These are phyloP conservation scores for Turritopsis dohrnii DNA, from an alignment of 30 jellyfish, hydroid and myxozoan genomes.

Conservation along the genomic window DNA sequence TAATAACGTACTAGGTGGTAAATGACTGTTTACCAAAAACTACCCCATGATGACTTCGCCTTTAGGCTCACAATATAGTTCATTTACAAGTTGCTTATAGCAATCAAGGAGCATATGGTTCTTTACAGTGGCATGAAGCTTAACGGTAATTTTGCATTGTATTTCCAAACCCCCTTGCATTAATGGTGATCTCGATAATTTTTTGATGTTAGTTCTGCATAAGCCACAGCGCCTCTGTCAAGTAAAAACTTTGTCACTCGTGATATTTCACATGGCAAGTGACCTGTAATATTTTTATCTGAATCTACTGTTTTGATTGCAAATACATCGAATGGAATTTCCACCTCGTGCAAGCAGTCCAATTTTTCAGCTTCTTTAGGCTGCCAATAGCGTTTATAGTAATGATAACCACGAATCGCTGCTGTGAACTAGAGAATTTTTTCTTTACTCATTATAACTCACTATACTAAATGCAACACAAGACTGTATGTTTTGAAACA, in stretches of 20 bases:
- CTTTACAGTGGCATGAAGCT: not conserved
- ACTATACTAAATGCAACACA: too few species aligned
- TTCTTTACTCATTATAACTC: too few species aligned
- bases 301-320: too few species aligned
- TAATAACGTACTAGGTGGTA: too few species aligned
- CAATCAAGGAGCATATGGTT: not conserved
- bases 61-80: not conserved
- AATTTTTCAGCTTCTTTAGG: too few species aligned
- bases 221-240: not conserved
- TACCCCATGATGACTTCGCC: constrained; percentile 6
- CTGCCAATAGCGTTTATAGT: too few species aligned
- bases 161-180: not conserved
- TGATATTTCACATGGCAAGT: not conserved
- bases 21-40: too few species aligned
- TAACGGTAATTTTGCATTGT: not conserved
- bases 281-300: not conserved
- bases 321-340: too few species aligned
- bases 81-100: not conserved
- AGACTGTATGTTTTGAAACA: too few species aligned
- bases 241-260: not conserved
- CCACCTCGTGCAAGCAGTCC: too few species aligned
- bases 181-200: not conserved
- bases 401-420: too few species aligned
- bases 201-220: not conserved
- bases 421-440: too few species aligned